Conservation (phyloP, 2,888 invertebrate genomes). For the Sycophila texana region DNA sequence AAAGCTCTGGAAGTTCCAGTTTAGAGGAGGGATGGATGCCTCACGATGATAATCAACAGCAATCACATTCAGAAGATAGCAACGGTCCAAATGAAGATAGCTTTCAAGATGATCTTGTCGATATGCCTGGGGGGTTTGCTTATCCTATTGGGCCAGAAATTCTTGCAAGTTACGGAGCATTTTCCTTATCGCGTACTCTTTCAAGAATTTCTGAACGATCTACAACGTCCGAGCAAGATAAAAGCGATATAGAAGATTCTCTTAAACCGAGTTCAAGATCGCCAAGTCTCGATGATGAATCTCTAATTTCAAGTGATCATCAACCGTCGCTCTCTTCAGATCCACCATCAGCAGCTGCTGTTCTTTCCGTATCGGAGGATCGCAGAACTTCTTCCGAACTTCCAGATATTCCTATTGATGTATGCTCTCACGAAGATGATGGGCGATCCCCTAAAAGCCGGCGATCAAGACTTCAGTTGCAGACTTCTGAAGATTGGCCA, state of each 20-base stretch:
- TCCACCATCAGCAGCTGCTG: constrained; percentile 79
- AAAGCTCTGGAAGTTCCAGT: constrained; percentile 91
- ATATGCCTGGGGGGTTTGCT: constrained; percentile 85
- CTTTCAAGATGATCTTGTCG: constrained; percentile 86
- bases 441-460: constrained; percentile 69
- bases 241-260: constrained; percentile 90
- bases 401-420: constrained; percentile 89
- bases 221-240: constrained; percentile 89
- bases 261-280: constrained; percentile 91
- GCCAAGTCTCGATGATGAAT: constrained; percentile 90
- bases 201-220: constrained; percentile 92
- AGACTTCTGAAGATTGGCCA: constrained; percentile 89
- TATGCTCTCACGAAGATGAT: constrained; percentile 77
- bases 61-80: constrained; percentile 71
- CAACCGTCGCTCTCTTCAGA: constrained; percentile 91
- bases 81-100: constrained; percentile 75
- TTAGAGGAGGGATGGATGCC: constrained; percentile 90
- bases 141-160: constrained; percentile 85
- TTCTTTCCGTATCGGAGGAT: constrained; percentile 84
- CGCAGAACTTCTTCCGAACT: constrained; percentile 89
- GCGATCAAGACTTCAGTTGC: constrained; percentile 71
- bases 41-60: constrained; percentile 74
- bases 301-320: constrained; percentile 88
- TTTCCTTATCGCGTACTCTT: constrained; percentile 85
- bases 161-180: constrained; percentile 84